A percentile compares a stretch with the other conserved stretches of the same genome.
Evolutionary conservation across 2,888 invertebrate species (phyloP).

Genomic region (Steinernema carpocapsae): DNA sequence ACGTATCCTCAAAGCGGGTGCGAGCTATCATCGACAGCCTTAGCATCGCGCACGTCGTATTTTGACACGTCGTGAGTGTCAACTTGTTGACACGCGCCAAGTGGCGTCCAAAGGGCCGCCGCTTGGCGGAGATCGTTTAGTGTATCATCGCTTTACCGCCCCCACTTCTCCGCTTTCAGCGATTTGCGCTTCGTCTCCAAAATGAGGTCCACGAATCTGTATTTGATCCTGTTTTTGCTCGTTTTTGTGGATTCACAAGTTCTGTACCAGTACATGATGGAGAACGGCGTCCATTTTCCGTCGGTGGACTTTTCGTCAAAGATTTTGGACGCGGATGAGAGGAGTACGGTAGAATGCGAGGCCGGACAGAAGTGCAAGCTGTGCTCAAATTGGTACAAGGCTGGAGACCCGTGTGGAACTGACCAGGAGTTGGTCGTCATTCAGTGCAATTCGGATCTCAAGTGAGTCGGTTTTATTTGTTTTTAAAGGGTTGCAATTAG

Average conservation of each 20-base stretch:
- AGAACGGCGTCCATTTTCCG: slow-evolving; percentile 1
- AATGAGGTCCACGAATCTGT: background rate
- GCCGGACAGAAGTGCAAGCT: slow-evolving; percentile 2
- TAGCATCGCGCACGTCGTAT: background rate
- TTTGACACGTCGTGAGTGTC: slow-evolving; percentile 25
- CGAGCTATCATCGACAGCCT: background rate
- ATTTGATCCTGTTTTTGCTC: background rate
- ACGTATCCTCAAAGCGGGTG: background rate
- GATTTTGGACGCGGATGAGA: background rate
- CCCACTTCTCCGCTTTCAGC: background rate
- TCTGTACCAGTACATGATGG: slow-evolving; percentile 5
- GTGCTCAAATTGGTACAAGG: slow-evolving; percentile 37
- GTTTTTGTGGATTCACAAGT: background rate
- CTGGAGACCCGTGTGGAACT: slow-evolving; percentile 35
- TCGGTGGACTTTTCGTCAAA: background rate
- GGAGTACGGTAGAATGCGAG: slow-evolving; percentile 8
- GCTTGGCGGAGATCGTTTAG: background rate
- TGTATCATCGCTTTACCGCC: slow-evolving; percentile 13
- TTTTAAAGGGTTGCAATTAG: background rate
- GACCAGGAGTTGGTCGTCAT: slow-evolving; percentile 20
- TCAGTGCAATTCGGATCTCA: slow-evolving; percentile 34
- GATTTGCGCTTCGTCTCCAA: background rate
- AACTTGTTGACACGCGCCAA: slow-evolving; percentile 1
- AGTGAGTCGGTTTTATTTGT: slow-evolving; percentile 21
- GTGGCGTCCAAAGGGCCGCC: background rate